Evolutionary conservation across 1,140 invertebrate genomes (phyloP).

Genomic region (Drosophila asahinai): DNA sequence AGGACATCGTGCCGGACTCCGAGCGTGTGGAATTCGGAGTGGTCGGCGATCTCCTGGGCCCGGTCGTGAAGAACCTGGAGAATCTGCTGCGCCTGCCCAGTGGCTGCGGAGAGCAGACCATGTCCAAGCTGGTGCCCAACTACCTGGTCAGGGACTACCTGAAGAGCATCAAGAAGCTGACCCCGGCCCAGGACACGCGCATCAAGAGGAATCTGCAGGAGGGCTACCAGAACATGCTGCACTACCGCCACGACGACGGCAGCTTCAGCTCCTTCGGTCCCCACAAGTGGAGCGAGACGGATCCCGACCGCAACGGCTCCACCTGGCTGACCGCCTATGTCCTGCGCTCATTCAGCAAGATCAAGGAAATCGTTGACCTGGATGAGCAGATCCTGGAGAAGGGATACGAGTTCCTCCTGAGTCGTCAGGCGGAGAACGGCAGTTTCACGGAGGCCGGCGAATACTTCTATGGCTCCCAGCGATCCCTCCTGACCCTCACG

Average conservation of each 20-base stretch:
- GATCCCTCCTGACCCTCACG: conserved; percentile 87
- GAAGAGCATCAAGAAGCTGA: conserved; percentile 74
- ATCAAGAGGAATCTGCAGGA: conserved; percentile 91
- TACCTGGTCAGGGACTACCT: conserved; percentile 93
- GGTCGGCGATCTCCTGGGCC: conserved; percentile 91
- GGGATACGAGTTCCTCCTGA: conserved; percentile 92
- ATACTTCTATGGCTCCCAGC: conserved; percentile 89
- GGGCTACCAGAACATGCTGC: conserved; percentile 97
- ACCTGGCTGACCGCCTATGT: conserved; percentile 99
- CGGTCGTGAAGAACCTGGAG: conserved; percentile 91
- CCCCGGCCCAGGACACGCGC: conserved; percentile 88
- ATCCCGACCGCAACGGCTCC: conserved; percentile 88
- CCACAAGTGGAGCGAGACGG: conserved; percentile 65
- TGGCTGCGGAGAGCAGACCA: conserved; percentile 98
- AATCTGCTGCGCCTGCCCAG: conserved; percentile 93
- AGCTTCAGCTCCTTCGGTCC: conserved; percentile 97
- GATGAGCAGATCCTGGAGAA: conserved; percentile 90
- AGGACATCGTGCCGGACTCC: conserved; percentile 89
- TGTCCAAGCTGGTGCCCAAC: conserved; percentile 96
- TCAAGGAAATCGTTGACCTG: conserved; percentile 91
- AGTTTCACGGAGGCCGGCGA: conserved; percentile 93
- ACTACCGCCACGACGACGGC: conserved; percentile 94
- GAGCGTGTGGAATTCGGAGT: conserved; percentile 90
- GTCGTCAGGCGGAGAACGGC: conserved; percentile 92
- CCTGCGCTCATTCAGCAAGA: conserved; percentile 93